Conservation (phyloP, 1,140 invertebrate genomes). For the Drosophila mojavensis region DNA sequence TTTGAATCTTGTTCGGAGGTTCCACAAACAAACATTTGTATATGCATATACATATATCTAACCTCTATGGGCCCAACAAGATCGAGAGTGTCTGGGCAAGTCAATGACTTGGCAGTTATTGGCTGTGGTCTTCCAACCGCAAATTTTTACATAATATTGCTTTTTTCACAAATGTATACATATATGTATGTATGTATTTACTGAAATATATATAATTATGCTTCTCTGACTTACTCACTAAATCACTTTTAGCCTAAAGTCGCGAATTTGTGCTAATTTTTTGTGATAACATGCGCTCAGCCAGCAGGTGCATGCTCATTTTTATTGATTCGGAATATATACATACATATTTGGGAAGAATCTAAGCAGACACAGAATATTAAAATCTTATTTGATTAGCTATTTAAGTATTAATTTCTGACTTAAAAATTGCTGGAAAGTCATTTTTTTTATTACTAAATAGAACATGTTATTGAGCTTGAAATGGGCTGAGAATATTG, state of each 20-base stretch:
- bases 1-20: constrained; percentile 12
- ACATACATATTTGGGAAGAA: not conserved
- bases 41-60: not conserved
- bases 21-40: not conserved
- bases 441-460: not conserved
- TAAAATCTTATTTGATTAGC: not conserved
- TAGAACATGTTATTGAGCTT: not conserved
- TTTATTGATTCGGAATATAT: not conserved
- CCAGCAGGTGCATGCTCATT: constrained; percentile 33
- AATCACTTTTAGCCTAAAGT: constrained; percentile 42
- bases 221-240: constrained; percentile 10
- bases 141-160: constrained; percentile 41
- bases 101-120: constrained; percentile 68
- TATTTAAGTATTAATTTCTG: not conserved
- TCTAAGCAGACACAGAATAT: constrained; percentile 3
- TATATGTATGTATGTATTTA: constrained; percentile 18
- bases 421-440: not conserved
- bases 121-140: constrained; percentile 33
- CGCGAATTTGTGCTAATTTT: constrained; percentile 85
- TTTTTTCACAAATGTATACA: not conserved
- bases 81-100: constrained; percentile 45
- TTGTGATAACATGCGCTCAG: constrained; percentile 82
- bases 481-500: not conserved
- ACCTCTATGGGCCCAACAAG: constrained; percentile 18
- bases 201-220: constrained; percentile 5